A percentile compares a stretch with the other conserved stretches of the same genome.
These are phyloP conservation scores for Panthera tigris DNA, from an alignment of 2,113 vertebrate genomes.

Conservation along the genomic window DNA sequence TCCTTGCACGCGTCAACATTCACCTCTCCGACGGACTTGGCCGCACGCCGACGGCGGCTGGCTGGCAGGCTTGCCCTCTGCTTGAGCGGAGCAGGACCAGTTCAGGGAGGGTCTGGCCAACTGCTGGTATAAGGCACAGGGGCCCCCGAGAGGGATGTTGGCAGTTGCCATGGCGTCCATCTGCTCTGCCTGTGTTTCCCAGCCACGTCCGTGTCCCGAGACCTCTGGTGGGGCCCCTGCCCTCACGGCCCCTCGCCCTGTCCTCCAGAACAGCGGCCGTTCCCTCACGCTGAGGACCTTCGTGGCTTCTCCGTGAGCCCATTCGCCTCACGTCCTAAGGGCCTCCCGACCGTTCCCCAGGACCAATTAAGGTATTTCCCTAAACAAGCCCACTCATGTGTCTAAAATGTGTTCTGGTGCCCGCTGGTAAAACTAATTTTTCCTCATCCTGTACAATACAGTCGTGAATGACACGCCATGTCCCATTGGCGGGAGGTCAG, in stretches of 20 bases:
- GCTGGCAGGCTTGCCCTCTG: not conserved
- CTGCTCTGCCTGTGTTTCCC: not conserved
- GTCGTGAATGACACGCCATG: not conserved
- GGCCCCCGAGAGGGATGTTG: fast-evolving
- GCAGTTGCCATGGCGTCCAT: not conserved
- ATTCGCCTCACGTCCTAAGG: not conserved
- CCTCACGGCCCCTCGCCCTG: not conserved
- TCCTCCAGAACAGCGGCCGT: too few relatives aligned
- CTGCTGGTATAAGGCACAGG: fast-evolving
- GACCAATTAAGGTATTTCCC: constrained; percentile 48
- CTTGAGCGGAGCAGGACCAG: not conserved
- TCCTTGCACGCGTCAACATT: fast-evolving
- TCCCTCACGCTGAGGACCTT: not conserved
- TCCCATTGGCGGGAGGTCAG: not conserved
- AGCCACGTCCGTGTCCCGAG: not conserved
- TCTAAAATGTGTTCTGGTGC: not conserved
- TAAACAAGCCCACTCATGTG: not conserved
- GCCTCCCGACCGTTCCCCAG: not conserved
- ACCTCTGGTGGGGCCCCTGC: not conserved
- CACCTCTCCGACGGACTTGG: too few relatives aligned
- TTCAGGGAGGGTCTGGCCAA: not conserved
- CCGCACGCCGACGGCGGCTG: too few relatives aligned
- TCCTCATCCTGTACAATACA: not conserved
- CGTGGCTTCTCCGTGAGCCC: not conserved
- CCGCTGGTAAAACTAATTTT: constrained; percentile 2